phyloP scores from a whole-genome alignment of 2,888 invertebrate species.

The Conomelus anceps region DNA sequence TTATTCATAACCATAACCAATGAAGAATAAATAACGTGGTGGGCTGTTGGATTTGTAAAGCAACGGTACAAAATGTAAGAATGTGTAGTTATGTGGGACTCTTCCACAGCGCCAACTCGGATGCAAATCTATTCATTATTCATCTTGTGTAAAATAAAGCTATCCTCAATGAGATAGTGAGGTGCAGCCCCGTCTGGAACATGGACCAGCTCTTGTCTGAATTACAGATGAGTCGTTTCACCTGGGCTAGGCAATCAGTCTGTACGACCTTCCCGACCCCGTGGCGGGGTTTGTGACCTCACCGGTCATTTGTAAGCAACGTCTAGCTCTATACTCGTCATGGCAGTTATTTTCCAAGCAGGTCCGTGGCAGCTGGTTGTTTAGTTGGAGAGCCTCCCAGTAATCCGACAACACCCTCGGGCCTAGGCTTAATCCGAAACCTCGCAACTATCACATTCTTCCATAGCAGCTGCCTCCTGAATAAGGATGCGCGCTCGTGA shows the following conservation, averaged over 20 bases:
- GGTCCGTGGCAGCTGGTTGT: background rate
- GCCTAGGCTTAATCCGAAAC: background rate
- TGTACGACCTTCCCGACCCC: background rate
- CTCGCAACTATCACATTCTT: background rate
- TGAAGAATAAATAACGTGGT: background rate
- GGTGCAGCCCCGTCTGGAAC: background rate
- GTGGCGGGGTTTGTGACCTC: background rate
- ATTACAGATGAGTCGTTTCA: background rate
- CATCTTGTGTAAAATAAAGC: background rate
- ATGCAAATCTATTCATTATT: background rate
- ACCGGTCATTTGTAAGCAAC: background rate
- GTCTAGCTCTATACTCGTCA: background rate
- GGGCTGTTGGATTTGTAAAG: too few relatives aligned
- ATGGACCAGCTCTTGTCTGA: background rate
- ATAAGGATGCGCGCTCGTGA: background rate
- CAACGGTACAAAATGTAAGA: background rate
- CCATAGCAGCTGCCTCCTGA: background rate
- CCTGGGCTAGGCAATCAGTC: background rate
- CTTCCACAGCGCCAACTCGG: background rate
- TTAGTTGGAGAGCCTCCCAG: background rate
- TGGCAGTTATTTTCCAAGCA: background rate
- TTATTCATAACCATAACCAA: background rate
- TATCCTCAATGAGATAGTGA: background rate
- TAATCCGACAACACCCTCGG: background rate
- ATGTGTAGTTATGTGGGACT: background rate